Evolutionary conservation across 1,140 invertebrate species (phyloP).

Genomic region (Listronotus bonariensis): DNA sequence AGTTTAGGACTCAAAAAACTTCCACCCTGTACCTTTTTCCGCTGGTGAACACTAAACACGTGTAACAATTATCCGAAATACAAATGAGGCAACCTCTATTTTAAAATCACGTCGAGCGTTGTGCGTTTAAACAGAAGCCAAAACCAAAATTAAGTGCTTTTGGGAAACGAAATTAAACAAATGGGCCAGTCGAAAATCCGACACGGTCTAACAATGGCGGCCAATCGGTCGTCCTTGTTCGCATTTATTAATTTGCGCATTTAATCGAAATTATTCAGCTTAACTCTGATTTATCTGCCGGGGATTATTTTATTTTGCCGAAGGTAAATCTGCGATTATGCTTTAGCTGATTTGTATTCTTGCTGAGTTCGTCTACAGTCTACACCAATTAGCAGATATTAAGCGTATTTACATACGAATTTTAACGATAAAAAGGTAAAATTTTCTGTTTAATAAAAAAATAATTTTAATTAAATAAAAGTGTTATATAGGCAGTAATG

Average conservation of each 20-base stretch:
- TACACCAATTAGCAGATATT: too few species aligned
- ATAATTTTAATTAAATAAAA: too few species aligned
- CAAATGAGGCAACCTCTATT: slow-evolving; percentile 7
- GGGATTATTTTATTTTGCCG: slow-evolving; percentile 10
- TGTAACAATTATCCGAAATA: slow-evolving; percentile 11
- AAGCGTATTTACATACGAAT: too few species aligned
- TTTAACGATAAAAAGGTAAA: too few species aligned
- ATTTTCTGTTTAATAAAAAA: too few species aligned
- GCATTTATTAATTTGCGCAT: slow-evolving; percentile 15
- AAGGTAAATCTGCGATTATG: background rate
- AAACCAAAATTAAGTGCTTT: slow-evolving; percentile 25
- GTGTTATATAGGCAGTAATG: too few species aligned
- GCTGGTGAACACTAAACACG: background rate
- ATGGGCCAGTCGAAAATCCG: slow-evolving; percentile 17
- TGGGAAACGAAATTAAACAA: slow-evolving; percentile 25
- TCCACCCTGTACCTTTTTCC: too few species aligned
- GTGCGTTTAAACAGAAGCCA: slow-evolving; percentile 1
- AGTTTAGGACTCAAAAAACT: too few species aligned
- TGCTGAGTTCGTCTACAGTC: too few species aligned
- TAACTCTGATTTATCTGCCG: slow-evolving; percentile 20
- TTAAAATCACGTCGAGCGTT: slow-evolving; percentile 10
- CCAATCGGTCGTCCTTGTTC: slow-evolving; percentile 20
- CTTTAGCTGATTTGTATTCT: too few species aligned
- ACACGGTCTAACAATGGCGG: slow-evolving; percentile 10
- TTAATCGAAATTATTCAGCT: slow-evolving; percentile 21